Evolutionary conservation across 2,888 invertebrate genomes (phyloP).

Genomic region (Leucozona laternaria): DNA sequence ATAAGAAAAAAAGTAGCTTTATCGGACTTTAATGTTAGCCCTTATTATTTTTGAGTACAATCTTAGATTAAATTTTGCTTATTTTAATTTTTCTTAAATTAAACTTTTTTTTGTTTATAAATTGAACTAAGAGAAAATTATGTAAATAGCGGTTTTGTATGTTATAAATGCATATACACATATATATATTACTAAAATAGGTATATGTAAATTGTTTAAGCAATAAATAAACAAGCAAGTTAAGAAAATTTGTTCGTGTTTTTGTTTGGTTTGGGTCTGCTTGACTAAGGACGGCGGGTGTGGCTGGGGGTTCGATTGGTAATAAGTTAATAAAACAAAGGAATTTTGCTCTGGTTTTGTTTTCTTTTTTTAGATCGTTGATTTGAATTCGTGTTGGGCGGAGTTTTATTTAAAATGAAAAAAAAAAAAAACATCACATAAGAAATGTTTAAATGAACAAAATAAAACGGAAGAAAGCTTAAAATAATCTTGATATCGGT

Average conservation of each 20-base stretch:
- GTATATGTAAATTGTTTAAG: slow-evolving; percentile 47
- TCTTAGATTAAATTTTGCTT: slow-evolving; percentile 52
- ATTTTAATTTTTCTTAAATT: neutral
- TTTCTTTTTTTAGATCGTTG: slow-evolving; percentile 6
- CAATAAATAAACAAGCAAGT: slow-evolving; percentile 66
- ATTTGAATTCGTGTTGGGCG: neutral
- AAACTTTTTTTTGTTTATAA: slow-evolving; percentile 11
- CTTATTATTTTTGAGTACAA: slow-evolving; percentile 45
- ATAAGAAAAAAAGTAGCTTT: slow-evolving; percentile 73
- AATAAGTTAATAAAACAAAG: neutral
- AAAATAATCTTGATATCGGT: neutral
- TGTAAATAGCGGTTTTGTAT: slow-evolving; percentile 71
- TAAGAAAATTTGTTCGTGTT: slow-evolving; percentile 5
- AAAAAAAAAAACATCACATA: neutral
- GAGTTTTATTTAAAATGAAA: neutral
- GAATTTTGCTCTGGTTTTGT: neutral
- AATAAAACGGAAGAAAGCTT: neutral
- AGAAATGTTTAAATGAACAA: neutral
- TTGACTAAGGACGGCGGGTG: neutral
- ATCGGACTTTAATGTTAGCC: neutral
- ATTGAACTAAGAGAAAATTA: slow-evolving; percentile 8
- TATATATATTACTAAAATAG: neutral
- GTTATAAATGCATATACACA: slow-evolving; percentile 49
- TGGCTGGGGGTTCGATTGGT: neutral
- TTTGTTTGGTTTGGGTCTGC: neutral